Percentiles rank a stretch among this genome's conserved stretches.
These are phyloP conservation scores for Hylaeus volcanicus DNA, from an alignment of 1,140 invertebrate species.

Conservation along the genomic window DNA sequence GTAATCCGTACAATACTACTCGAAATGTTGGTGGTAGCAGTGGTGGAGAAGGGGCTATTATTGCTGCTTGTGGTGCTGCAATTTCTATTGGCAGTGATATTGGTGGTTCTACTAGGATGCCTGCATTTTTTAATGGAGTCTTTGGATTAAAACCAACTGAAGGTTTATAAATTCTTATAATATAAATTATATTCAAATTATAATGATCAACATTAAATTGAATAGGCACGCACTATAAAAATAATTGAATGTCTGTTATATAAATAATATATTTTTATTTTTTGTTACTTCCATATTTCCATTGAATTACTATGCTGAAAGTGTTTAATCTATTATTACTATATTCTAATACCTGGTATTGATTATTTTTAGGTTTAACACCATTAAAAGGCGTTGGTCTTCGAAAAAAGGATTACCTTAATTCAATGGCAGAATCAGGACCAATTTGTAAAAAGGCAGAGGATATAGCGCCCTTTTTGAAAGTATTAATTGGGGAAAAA, in stretches of 20 bases:
- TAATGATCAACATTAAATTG: neutral
- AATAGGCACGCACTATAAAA: too few species aligned
- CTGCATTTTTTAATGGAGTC: conserved; percentile 96
- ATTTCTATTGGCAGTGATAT: conserved; percentile 95
- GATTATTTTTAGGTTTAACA: conserved; percentile 70
- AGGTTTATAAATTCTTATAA: conserved; percentile 76
- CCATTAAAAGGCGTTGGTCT: conserved; percentile 83
- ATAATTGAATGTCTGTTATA: neutral
- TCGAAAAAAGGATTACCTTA: conserved; percentile 81
- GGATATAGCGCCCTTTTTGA: conserved; percentile 88
- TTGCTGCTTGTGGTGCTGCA: conserved; percentile 89
- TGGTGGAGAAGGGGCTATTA: conserved; percentile 88
- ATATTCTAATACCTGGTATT: conserved; percentile 1
- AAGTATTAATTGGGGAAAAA: conserved; percentile 83
- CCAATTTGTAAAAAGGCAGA: conserved; percentile 89
- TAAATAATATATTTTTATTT: neutral
- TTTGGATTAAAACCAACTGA: conserved; percentile 95
- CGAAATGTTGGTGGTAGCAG: conserved; percentile 92
- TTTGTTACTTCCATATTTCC: neutral
- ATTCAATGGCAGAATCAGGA: conserved; percentile 87
- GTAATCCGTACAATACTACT: conserved; percentile 94
- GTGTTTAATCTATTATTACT: neutral
- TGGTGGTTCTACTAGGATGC: conserved; percentile 96
- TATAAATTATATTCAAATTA: neutral
- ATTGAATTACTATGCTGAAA: too few species aligned